Evolutionary conservation across 2,797 vertebrate genomes (phyloP), one percentile per base, ranked within the genome.

Genomic region (Microhierax caerulescens): DNA sequence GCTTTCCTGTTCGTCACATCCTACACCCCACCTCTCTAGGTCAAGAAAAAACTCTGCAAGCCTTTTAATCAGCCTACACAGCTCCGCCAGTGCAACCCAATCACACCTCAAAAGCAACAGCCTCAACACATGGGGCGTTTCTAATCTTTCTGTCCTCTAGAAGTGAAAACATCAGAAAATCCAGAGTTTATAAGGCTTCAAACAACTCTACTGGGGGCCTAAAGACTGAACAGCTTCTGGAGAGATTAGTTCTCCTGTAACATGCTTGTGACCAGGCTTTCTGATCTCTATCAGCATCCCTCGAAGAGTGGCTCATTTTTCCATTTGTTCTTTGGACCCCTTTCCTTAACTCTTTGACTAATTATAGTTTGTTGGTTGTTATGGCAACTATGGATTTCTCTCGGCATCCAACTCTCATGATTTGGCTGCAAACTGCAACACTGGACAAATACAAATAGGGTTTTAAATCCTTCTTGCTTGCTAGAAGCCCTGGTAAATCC

Each of bases 311-410:
- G 73, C 64, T 93, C 76, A 90, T 78, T 80, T 60, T 88, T 59
- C 94, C 93, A 84, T 84, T 85, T 77, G 8, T 96, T 91, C 86
- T 95, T 94, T 94, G 96, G 92, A 91, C 96, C 95, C 88, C 70
- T 90, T 72, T 95, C 93, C 89, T 92, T 94, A 92, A 90, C 95
- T 97, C 97, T 96, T 97, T 86, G 90, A 95, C 96, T 97, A 98
- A 98, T 97, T 98, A 95, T 84, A 95, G 86, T 98, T 98, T 97
- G 97, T 96, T 95, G 96, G 98, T 98, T 97, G 98, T 98, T 98
- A 98, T 98, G 96, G 97, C 86, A 98, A 98, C 98, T 73, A 48
- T n/a, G 60, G 87, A 90, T 95, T 97, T 95, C 95, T 97, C 92
- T 93, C 36, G 27, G 90, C 69, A 77, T 80, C 85, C 95, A 81